phyloP scores from a whole-genome alignment of 2,113 vertebrate species.

The Triplophysa rosa region DNA sequence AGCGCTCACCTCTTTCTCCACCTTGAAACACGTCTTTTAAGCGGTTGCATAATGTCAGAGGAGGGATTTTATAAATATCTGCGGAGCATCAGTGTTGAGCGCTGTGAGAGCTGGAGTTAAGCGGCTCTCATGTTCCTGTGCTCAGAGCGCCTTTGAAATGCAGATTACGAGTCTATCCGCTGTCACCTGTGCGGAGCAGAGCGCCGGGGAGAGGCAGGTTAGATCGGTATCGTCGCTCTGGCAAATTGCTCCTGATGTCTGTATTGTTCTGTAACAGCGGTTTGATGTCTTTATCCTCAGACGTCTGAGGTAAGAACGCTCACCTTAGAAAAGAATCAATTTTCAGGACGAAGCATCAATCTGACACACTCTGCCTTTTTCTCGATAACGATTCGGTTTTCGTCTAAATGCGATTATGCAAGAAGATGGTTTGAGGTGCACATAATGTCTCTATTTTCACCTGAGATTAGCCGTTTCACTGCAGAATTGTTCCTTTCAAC shows the following conservation, averaged over 20 bases:
- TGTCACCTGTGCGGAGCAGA: constrained; percentile 71
- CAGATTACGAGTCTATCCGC: constrained; percentile 68
- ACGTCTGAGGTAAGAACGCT: constrained; percentile 44
- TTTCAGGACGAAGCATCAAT: constrained; percentile 27
- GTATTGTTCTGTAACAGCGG: constrained; percentile 68
- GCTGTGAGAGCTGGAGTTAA: constrained; percentile 47
- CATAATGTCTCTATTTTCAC: no score
- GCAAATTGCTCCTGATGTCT: constrained; percentile 70
- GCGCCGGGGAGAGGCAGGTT: constrained; percentile 61
- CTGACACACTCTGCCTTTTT: neutral
- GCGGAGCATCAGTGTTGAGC: constrained; percentile 24
- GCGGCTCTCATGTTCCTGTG: constrained; percentile 47
- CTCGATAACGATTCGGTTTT: neutral
- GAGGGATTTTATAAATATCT: constrained; percentile 39
- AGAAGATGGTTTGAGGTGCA: neutral
- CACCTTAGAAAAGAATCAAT: constrained; percentile 40
- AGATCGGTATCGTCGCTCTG: constrained; percentile 66
- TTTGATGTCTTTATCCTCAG: constrained; percentile 66
- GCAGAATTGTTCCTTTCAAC: neutral
- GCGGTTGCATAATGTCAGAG: constrained; percentile 47
- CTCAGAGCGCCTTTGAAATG: constrained; percentile 68
- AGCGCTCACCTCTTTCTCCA: constrained; percentile 27
- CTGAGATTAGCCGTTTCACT: neutral
- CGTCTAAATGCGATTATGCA: constrained; percentile 12
- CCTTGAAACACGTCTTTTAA: constrained; percentile 42